Conservation (phyloP, 2,888 invertebrate species). For the Pilophorus perplexus region DNA sequence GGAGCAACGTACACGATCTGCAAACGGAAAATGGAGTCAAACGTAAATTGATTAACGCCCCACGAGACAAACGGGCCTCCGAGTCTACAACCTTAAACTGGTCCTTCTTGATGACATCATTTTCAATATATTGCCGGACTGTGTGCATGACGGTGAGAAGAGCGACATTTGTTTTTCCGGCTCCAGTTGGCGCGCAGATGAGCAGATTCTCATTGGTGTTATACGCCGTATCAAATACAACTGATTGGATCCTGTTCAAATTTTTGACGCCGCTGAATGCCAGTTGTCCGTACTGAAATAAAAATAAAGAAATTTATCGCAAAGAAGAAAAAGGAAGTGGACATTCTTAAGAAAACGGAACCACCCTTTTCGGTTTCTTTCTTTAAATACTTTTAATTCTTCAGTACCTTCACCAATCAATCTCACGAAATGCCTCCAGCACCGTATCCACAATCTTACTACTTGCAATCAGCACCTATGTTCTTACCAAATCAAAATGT, state of each 20-base stretch:
- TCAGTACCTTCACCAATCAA: too few relatives aligned
- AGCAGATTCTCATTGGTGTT: slow-evolving; percentile 94
- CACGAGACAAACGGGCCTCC: too few relatives aligned
- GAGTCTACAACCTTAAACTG: slow-evolving; percentile 94
- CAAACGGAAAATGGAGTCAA: too few relatives aligned
- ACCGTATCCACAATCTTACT: too few relatives aligned
- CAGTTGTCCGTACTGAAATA: slow-evolving; percentile 75
- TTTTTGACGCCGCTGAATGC: slow-evolving; percentile 84
- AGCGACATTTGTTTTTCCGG: slow-evolving; percentile 98
- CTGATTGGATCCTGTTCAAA: slow-evolving; percentile 91
- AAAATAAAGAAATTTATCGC: slow-evolving; percentile 35
- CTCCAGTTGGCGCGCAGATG: slow-evolving; percentile 98
- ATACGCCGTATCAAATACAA: slow-evolving; percentile 94
- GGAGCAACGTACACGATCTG: slow-evolving; percentile 98
- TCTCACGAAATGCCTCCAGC: too few relatives aligned
- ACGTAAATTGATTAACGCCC: too few relatives aligned
- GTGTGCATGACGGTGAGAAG: slow-evolving; percentile 88
- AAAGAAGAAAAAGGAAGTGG: neutral
- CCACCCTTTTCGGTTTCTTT: too few relatives aligned
- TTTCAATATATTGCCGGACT: slow-evolving; percentile 78
- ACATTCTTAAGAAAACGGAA: slow-evolving; percentile 13
- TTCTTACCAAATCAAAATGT: too few relatives aligned
- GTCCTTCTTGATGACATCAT: slow-evolving; percentile 79
- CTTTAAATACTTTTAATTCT: too few relatives aligned
- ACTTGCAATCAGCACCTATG: too few relatives aligned